phyloP scores from a whole-genome alignment of 2,797 vertebrate species.

The Pelobates cultripes region DNA sequence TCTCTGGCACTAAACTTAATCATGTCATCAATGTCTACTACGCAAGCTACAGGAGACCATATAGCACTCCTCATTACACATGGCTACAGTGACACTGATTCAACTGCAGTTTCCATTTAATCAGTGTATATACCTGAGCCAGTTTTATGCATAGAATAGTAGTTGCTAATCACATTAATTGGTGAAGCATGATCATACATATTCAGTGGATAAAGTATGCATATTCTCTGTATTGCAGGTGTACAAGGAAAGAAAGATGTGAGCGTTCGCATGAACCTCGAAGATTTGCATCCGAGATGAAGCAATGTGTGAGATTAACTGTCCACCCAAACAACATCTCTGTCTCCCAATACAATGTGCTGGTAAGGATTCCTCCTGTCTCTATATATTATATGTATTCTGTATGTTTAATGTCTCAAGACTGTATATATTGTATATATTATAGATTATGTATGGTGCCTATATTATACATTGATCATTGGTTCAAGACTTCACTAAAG shows the following conservation, averaged over 20 bases:
- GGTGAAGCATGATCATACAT: not conserved
- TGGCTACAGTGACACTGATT: not conserved
- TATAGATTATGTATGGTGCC: no score
- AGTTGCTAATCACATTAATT: not conserved
- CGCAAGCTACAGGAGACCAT: no score
- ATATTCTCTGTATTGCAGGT: constrained; percentile 72
- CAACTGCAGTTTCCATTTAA: not conserved
- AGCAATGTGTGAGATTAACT: constrained; percentile 93
- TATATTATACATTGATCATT: no score
- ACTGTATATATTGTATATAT: no score
- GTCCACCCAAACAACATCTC: constrained; percentile 99
- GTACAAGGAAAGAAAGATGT: constrained; percentile 93
- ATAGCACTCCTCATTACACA: not conserved
- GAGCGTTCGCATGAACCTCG: constrained; percentile 90
- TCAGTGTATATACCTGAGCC: not conserved
- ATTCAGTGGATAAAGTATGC: not conserved
- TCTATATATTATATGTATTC: not conserved
- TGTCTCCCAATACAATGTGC: constrained; percentile 94
- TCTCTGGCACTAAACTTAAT: no score
- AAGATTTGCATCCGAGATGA: constrained; percentile 93
- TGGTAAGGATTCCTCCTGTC: constrained; percentile 78
- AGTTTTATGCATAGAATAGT: constrained; percentile 9
- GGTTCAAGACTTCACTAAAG: no score
- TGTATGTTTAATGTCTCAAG: no score
- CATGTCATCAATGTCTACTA: no score